These are phyloP conservation scores for Spea multiplicata DNA, from an alignment of 2,113 vertebrate genomes.

Conservation along the genomic window DNA sequence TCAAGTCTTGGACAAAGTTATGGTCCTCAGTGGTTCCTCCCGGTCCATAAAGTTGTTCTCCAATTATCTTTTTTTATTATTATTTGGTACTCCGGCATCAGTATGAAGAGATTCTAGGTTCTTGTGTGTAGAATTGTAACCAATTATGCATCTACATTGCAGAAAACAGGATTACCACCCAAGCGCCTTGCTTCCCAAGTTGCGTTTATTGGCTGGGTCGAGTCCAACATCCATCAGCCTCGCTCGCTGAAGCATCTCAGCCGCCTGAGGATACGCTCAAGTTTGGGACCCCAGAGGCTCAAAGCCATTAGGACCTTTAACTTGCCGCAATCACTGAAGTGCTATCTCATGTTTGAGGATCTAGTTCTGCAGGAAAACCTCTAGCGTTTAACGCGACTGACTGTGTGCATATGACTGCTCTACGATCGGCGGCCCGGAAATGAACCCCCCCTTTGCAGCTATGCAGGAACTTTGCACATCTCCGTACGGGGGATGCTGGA, in stretches of 20 bases:
- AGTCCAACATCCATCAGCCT: slow-evolving; percentile 50
- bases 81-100: no score
- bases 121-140: no score
- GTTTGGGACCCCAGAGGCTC: slow-evolving; percentile 49
- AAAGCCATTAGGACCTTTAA: slow-evolving; percentile 48
- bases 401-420: neutral
- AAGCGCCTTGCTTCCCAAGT: slow-evolving; percentile 54
- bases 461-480: neutral
- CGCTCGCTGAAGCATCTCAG: slow-evolving; percentile 53
- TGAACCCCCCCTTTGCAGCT: neutral
- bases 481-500: neutral
- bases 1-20: no score
- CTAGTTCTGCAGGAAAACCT: slow-evolving; percentile 44
- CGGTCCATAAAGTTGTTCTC: no score
- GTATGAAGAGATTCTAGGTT: no score
- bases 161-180: slow-evolving; percentile 55
- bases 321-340: slow-evolving; percentile 52
- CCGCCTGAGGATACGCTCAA: slow-evolving; percentile 39
- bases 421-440: neutral
- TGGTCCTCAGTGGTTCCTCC: no score
- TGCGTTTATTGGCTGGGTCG: slow-evolving; percentile 53
- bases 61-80: no score
- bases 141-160: neutral
- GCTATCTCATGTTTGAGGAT: slow-evolving; percentile 57
- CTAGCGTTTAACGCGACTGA: neutral